Conservation (phyloP, 2,888 invertebrate species). For the Andrena camellia region DNA sequence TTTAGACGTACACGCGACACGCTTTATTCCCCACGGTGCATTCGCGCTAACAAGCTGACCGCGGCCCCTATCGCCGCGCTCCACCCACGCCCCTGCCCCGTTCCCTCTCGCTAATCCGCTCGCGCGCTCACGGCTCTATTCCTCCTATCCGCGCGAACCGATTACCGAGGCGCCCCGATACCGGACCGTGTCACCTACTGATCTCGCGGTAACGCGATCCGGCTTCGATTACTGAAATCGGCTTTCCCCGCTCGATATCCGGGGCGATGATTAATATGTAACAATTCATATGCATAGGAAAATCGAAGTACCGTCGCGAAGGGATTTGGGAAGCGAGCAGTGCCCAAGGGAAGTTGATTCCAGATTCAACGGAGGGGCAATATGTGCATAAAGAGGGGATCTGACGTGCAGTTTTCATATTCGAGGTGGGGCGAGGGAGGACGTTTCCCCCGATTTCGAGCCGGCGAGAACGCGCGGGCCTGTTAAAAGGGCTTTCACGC, state of each 20-base stretch:
- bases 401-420: conserved; percentile 2
- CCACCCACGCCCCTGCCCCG: conserved; percentile 29
- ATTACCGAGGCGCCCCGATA: conserved; percentile 5
- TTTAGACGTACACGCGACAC: conserved; percentile 71
- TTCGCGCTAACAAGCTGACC: conserved; percentile 49
- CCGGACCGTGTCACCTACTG: conserved; percentile 7
- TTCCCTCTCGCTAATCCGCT: conserved; percentile 20
- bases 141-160: background rate
- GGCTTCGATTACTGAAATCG: no score
- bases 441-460: background rate
- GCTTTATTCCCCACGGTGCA: conserved; percentile 61
- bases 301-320: no score
- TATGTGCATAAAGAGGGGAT: no score
- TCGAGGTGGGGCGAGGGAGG: background rate
- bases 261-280: no score
- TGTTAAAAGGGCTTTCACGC: conserved; percentile 44
- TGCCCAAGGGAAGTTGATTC: no score
- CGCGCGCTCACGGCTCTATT: conserved; percentile 9
- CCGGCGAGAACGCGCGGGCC: background rate
- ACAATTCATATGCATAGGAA: no score
- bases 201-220: no score
- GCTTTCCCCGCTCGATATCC: no score
- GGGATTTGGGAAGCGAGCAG: no score
- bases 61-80: conserved; percentile 9
- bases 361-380: no score